Evolutionary conservation across 2,797 vertebrate genomes (phyloP), one percentile per base, ranked within the genome.

Genomic region (Gallinago stenura): DNA sequence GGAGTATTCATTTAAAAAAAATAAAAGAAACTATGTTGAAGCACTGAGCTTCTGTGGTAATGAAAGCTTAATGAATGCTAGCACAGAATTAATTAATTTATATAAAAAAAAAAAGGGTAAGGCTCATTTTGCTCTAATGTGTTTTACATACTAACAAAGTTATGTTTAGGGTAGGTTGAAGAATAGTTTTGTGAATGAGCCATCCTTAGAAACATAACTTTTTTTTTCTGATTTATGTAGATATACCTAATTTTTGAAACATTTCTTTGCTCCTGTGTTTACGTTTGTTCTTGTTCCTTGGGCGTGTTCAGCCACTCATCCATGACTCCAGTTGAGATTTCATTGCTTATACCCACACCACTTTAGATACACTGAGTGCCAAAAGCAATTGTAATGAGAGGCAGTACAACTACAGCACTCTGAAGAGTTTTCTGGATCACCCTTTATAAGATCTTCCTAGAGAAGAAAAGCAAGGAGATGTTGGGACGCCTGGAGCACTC

Each of bases 261-360:
- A 26, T 70, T 93, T 89, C 3, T 81, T 83, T 71, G 19, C 13
- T 77, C 2, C n/a, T 84, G 4, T 28, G 37, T 82, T 92, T 68
- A 73, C 57, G 20, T 88, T 76, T 43, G 17, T 45, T 94, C 75
- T 58, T 87, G 31, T 87, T 95, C 88, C 91, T 80, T 87, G 22
- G 19, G 76, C 97, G 82, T 98, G 98, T 99, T 97, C 97, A 99
- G 98, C 98, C 97, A 69, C 96, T 96, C 64, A 91, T 98, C 96
- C 98, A 98, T 97, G 98, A 98, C 95, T 98, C 98, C 86, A 97
- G 99, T 96, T 98, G 98, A 95, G 97, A 98, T 97, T 99, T 99
- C 98, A 99, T 99, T 99, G 98, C 98, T 77, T 98, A 98, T 15
- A 98, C 98, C 97, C 98, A 98, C 93, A 98, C 96, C 95, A 98